Evolutionary conservation across 1,140 invertebrate genomes (phyloP).

Genomic region (Chlorops oryzae): DNA sequence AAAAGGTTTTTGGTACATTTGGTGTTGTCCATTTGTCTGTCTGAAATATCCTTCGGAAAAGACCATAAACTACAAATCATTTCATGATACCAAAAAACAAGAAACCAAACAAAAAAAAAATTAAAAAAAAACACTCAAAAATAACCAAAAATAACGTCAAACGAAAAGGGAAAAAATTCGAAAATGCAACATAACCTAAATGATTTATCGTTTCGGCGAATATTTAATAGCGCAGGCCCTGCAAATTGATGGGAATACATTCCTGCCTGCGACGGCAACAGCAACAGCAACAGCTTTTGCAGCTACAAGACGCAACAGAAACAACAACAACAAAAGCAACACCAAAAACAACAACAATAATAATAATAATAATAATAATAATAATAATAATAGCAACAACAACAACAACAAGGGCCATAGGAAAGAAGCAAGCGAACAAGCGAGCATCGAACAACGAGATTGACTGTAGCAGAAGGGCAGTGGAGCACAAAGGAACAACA

Average conservation of each 20-base stretch:
- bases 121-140: not conserved
- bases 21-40: conserved; percentile 4
- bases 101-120: not conserved
- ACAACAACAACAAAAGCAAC: not conserved
- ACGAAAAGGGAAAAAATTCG: conserved; percentile 9
- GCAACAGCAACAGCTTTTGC: not conserved
- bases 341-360: not conserved
- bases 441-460: too few relatives aligned
- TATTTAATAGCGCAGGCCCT: conserved; percentile 17
- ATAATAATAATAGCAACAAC: not conserved
- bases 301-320: not conserved
- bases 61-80: too few relatives aligned
- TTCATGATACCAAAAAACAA: not conserved
- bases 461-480: too few relatives aligned
- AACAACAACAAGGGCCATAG: not conserved
- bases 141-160: not conserved
- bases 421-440: not conserved
- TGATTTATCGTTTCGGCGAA: conserved; percentile 17
- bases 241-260: too few relatives aligned
- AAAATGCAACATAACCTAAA: conserved; percentile 16
- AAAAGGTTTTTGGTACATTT: too few relatives aligned
- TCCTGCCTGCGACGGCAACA: too few relatives aligned
- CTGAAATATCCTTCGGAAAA: too few relatives aligned
- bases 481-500: too few relatives aligned
- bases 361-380: not conserved